Conservation (phyloP, 2,888 invertebrate genomes). For the Sceliomorpha sp. region DNA sequence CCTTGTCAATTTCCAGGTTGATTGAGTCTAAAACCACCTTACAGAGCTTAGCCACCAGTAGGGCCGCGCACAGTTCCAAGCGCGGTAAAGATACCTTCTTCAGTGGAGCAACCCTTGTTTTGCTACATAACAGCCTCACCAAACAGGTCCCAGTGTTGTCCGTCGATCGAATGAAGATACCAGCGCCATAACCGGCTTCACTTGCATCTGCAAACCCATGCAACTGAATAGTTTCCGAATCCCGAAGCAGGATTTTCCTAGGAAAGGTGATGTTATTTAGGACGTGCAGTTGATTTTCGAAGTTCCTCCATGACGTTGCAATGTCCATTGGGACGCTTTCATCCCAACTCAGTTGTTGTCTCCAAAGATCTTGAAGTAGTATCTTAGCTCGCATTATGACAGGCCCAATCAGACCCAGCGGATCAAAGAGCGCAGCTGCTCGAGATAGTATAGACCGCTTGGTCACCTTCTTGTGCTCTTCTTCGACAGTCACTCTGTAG, state of each 20-base stretch:
- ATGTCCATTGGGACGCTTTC: too few relatives aligned
- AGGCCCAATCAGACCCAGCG: conserved; percentile 8
- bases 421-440: conserved; percentile 2
- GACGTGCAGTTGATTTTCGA: too few relatives aligned
- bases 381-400: too few relatives aligned
- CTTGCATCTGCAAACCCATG: conserved; percentile 55
- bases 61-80: conserved; percentile 48
- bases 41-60: conserved; percentile 7
- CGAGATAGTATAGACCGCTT: conserved; percentile 5
- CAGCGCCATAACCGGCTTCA: conserved; percentile 43
- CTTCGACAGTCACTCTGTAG: neutral
- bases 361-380: too few relatives aligned
- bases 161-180: conserved; percentile 16
- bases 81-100: conserved; percentile 30
- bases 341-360: too few relatives aligned
- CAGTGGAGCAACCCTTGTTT: conserved; percentile 39
- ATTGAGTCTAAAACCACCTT: neutral
- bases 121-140: conserved; percentile 19
- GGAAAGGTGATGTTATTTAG: too few relatives aligned
- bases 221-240: conserved; percentile 40
- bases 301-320: too few relatives aligned
- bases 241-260: too few relatives aligned
- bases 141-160: neutral
- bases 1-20: neutral
- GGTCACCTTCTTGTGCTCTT: neutral